phyloP scores from a whole-genome alignment of 2,113 vertebrate genomes.

The Talpa occidentalis region DNA sequence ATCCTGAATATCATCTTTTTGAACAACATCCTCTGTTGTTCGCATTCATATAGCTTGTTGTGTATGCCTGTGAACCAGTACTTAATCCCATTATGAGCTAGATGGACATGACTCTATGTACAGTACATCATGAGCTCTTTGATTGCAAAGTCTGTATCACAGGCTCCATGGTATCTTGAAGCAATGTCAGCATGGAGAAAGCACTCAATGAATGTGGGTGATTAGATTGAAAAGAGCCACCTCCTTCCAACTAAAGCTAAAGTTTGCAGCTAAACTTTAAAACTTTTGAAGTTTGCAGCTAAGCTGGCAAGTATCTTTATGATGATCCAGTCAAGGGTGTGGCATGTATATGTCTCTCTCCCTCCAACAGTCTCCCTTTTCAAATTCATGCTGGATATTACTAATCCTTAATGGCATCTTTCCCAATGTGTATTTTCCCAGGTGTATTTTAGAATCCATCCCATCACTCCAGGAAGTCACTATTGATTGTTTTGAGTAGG shows the following conservation, averaged over 20 bases:
- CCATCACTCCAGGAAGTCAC: background rate
- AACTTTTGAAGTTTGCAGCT: background rate
- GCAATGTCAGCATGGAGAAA: background rate
- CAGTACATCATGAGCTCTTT: background rate
- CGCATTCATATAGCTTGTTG: background rate
- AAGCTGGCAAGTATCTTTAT: background rate
- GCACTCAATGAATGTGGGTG: background rate
- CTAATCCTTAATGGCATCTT: background rate
- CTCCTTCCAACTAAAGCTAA: background rate
- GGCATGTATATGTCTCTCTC: background rate
- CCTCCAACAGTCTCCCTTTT: background rate
- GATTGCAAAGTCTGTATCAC: background rate
- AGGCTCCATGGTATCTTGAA: background rate
- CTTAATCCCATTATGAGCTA: background rate
- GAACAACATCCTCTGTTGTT: background rate
- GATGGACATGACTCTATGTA: background rate
- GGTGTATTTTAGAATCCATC: conserved; percentile 27
- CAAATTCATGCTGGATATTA: background rate
- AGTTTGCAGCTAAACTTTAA: background rate
- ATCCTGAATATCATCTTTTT: background rate
- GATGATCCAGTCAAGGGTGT: background rate
- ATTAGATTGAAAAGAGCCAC: background rate
- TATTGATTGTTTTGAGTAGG: background rate
- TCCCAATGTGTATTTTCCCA: background rate
- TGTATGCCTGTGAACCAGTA: background rate